Percentiles rank a stretch among this genome's conserved stretches.
Evolutionary conservation across 1,140 invertebrate genomes (phyloP).

Genomic region (Drosophila albomicans): DNA sequence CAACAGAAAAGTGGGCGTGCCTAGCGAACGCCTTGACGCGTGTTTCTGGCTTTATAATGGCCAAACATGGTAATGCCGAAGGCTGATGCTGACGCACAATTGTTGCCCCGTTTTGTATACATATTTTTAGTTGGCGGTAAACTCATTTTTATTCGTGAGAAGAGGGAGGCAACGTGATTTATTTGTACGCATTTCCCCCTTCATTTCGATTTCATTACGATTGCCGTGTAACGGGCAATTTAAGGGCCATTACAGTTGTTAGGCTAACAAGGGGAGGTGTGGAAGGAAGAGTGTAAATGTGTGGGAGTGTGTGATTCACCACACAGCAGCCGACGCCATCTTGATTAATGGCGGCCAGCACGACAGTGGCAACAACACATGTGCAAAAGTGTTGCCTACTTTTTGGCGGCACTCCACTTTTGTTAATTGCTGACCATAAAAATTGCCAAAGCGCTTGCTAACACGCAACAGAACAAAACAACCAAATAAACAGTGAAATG

Average conservation of each 20-base stretch:
- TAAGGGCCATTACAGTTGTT: constrained; percentile 43
- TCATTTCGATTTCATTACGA: constrained; percentile 74
- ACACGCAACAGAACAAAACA: constrained; percentile 46
- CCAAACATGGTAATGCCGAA: constrained; percentile 1
- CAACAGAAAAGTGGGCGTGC: constrained; percentile 25
- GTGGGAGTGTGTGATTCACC: neutral
- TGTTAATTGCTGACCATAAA: constrained; percentile 77
- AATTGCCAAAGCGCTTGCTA: constrained; percentile 53
- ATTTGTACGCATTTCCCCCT: constrained; percentile 61
- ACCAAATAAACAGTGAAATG: constrained; percentile 31
- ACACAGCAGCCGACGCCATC: constrained; percentile 30
- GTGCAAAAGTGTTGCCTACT: constrained; percentile 73
- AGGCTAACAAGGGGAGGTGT: neutral
- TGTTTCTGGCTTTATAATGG: constrained; percentile 33
- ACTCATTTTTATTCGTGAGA: constrained; percentile 25
- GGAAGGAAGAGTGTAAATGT: neutral
- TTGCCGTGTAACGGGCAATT: constrained; percentile 66
- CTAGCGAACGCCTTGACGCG: constrained; percentile 9
- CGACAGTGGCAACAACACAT: constrained; percentile 47
- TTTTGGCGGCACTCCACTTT: constrained; percentile 55
- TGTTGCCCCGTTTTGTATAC: constrained; percentile 27
- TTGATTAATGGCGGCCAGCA: constrained; percentile 71
- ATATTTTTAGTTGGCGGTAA: constrained; percentile 52
- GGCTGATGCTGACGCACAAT: constrained; percentile 55
- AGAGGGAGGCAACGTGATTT: constrained; percentile 54